A percentile compares a stretch with the other conserved stretches of the same genome.
phyloP scores from a whole-genome alignment of 2,888 invertebrate genomes.

The Halictus ligatus region DNA sequence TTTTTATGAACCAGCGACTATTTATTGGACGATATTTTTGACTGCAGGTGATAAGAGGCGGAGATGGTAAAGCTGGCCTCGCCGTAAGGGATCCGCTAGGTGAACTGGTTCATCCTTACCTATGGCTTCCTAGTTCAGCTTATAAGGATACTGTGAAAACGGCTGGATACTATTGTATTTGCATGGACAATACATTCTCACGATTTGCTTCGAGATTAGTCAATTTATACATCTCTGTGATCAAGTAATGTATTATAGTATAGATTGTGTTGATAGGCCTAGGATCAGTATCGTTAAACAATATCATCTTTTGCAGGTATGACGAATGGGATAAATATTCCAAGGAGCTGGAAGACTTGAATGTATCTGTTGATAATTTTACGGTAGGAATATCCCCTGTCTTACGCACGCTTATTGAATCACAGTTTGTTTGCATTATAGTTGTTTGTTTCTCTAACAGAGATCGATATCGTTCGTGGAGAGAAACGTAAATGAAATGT shows the following conservation, averaged over 20 bases:
- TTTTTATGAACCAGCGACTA: not conserved
- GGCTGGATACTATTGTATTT: slow-evolving; percentile 95
- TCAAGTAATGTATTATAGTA: slow-evolving; percentile 84
- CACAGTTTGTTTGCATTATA: not conserved
- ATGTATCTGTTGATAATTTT: slow-evolving; percentile 95
- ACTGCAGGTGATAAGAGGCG: slow-evolving; percentile 93
- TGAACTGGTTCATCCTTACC: slow-evolving; percentile 94
- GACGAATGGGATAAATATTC: slow-evolving; percentile 97
- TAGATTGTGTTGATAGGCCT: not conserved
- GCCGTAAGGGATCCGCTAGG: slow-evolving; percentile 95
- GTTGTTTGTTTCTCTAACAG: slow-evolving; percentile 84
- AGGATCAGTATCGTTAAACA: not conserved
- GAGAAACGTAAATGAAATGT: slow-evolving; percentile 93
- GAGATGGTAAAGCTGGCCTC: slow-evolving; percentile 97
- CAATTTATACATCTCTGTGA: slow-evolving; percentile 95
- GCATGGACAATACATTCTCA: slow-evolving; percentile 97
- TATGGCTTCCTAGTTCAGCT: slow-evolving; percentile 95
- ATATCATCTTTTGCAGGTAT: slow-evolving; percentile 85
- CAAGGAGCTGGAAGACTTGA: slow-evolving; percentile 94
- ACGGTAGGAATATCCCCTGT: slow-evolving; percentile 87
- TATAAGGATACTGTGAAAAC: slow-evolving; percentile 91
- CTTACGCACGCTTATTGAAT: not conserved
- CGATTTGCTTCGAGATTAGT: slow-evolving; percentile 95
- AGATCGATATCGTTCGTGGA: slow-evolving; percentile 91
- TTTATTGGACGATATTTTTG: not conserved